Evolutionary conservation across 2,113 vertebrate species (phyloP).

Genomic region (Chitala chitala): DNA sequence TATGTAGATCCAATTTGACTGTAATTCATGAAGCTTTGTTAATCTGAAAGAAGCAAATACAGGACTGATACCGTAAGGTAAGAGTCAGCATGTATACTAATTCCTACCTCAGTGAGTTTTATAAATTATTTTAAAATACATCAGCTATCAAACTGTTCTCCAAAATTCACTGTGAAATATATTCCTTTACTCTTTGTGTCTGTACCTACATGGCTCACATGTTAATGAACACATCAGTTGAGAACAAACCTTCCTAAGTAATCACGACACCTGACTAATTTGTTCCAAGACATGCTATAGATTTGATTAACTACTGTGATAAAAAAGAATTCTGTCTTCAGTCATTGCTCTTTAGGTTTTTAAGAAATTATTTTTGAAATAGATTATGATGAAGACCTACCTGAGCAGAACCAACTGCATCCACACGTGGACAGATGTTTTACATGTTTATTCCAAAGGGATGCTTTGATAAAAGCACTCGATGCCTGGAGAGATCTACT

Average conservation of each 20-base stretch:
- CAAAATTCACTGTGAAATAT: background rate
- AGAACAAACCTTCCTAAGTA: background rate
- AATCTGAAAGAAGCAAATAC: background rate
- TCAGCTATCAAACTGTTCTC: background rate
- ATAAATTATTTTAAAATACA: too few relatives aligned
- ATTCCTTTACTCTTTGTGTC: background rate
- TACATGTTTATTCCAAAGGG: conserved; percentile 6
- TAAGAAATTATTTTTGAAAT: background rate
- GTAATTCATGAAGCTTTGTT: background rate
- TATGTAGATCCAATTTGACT: background rate
- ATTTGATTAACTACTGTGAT: background rate
- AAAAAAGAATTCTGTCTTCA: background rate
- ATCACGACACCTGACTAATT: background rate
- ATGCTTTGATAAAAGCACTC: background rate
- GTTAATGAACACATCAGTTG: background rate
- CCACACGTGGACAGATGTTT: background rate
- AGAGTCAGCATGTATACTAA: too few relatives aligned
- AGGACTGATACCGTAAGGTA: too few relatives aligned
- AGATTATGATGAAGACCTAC: conserved; percentile 14
- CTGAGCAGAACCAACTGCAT: conserved; percentile 2
- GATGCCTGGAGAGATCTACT: background rate
- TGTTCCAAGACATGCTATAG: background rate
- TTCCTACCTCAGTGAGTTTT: too few relatives aligned
- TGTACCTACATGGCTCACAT: background rate
- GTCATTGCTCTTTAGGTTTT: background rate